These are phyloP conservation scores for Stictocephala bisonia DNA, from an alignment of 2,888 invertebrate genomes.

Conservation along the genomic window DNA sequence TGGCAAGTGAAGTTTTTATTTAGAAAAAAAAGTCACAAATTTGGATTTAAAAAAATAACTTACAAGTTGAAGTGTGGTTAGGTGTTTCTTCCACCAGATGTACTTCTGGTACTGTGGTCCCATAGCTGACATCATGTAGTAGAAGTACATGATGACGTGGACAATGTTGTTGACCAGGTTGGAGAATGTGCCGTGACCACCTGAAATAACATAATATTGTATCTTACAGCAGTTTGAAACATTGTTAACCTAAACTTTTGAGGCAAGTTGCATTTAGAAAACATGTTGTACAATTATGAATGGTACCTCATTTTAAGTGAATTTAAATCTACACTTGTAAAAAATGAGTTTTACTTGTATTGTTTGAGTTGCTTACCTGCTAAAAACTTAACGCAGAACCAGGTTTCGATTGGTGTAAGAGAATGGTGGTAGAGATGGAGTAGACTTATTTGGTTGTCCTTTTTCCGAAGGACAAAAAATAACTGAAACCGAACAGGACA, in stretches of 20 bases:
- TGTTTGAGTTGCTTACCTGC: constrained; percentile 70
- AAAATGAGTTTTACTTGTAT: too few species aligned
- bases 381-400: constrained; percentile 81
- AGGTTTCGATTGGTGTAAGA: constrained; percentile 80
- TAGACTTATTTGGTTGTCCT: constrained; percentile 85
- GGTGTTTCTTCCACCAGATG: constrained; percentile 91
- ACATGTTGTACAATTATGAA: too few species aligned
- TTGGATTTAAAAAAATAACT: constrained; percentile 64
- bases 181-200: constrained; percentile 90
- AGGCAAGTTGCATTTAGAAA: too few species aligned
- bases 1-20: too few species aligned
- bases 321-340: too few species aligned
- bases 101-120: constrained; percentile 88
- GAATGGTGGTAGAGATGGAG: constrained; percentile 89
- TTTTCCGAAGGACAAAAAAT: constrained; percentile 87
- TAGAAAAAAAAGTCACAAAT: too few species aligned
- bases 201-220: constrained; percentile 65
- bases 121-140: constrained; percentile 88
- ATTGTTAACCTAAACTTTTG: too few species aligned
- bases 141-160: constrained; percentile 88
- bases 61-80: constrained; percentile 86
- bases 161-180: constrained; percentile 88
- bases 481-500: too few species aligned
- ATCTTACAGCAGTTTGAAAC: too few species aligned
- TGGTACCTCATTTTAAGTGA: too few species aligned